Conservation (phyloP, 1,140 invertebrate species). For the Frieseomelitta varia region DNA sequence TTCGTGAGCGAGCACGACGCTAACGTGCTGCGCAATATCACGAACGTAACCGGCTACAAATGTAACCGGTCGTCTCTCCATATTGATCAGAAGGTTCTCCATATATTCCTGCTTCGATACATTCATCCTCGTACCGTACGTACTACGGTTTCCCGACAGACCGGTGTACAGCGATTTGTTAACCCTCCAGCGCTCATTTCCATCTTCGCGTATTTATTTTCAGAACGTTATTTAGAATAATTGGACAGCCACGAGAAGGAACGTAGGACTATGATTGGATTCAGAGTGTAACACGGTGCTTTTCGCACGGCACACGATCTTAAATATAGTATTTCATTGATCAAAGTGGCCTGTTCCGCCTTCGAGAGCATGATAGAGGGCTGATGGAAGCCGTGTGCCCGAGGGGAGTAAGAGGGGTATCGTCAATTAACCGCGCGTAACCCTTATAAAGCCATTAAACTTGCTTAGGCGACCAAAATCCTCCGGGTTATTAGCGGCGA, state of each 20-base stretch:
- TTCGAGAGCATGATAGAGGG: neutral
- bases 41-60: slow-evolving; percentile 19
- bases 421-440: neutral
- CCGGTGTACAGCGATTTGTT: too few relatives aligned
- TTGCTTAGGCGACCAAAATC: neutral
- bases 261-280: neutral
- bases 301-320: neutral
- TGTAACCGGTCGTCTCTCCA: slow-evolving; percentile 34
- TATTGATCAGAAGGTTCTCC: slow-evolving; percentile 46
- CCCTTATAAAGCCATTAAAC: neutral
- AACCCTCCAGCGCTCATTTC: neutral
- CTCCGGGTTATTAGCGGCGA: neutral
- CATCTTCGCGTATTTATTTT: neutral
- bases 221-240: too few relatives aligned
- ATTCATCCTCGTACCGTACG: neutral
- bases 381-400: neutral
- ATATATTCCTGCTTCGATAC: too few relatives aligned
- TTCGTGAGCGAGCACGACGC: neutral
- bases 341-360: neutral
- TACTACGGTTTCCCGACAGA: too few relatives aligned
- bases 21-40: slow-evolving; percentile 14
- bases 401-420: neutral
- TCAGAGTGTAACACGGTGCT: neutral
- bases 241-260: neutral
- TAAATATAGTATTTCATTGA: slow-evolving; percentile 3